Evolutionary conservation across 2,888 invertebrate species (phyloP), one percentile per base, ranked within the genome.

Genomic region (Platycheirus rosarum): DNA sequence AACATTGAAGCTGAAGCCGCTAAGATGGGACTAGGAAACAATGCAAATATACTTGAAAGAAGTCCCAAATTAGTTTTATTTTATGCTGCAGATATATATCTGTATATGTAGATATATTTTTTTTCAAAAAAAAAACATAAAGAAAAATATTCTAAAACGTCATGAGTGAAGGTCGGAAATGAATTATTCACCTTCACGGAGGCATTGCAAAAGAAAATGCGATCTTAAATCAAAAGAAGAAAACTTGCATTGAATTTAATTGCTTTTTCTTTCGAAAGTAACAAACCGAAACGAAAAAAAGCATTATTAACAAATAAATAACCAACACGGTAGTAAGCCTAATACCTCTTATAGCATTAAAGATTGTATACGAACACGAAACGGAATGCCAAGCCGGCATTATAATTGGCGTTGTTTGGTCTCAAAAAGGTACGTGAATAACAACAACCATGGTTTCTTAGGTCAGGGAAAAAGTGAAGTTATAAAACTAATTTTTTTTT

Each of bases 241-340:
- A 51, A 32, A 51, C 11, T 32, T 35, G 35, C 53, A 53, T 35
- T 53, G 35, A 53, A 37, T 69, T 65, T 80, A 75, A 75, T 80
- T 62, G 79, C 69, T 75, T 80, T 80, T 80, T 75, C 79, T 80
- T 80, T 80, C 79, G 75, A 65, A 80, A 69, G 79, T 75, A 80
- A 57, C 75, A 75, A 75, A 75, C 57, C 79, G 69, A 57, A 65
- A 57, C 74, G 20, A 29, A 80, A 63, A 35, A 29, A 80, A 63
- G 26, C 1, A 48, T 62, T 32, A 14, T 29, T 57, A 65, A 48
- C 29, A 73, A 73, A 73, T 42, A 68, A 79, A 73, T 60, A 48
- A 68, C 40, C 32, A 66, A 73, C 68, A 68, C 66, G 53, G 14
- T 46, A 66, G 60, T 44, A 16, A 2, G n/a, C n/a, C 32, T 32